Conservation (phyloP, 2,797 vertebrate genomes). For the Arrhamphus sclerolepis region DNA sequence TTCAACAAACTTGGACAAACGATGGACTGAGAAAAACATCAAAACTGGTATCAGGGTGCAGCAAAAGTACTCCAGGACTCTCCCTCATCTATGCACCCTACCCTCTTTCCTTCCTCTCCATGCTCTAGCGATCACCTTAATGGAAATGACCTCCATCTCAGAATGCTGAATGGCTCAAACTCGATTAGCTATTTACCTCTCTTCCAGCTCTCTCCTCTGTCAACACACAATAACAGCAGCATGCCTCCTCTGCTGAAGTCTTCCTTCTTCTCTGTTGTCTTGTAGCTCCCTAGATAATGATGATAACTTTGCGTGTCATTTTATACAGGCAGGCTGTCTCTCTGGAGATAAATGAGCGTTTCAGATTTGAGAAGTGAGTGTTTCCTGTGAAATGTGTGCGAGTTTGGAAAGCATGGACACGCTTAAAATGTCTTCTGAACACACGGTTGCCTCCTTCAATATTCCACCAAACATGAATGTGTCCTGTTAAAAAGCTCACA, state of each 20-base stretch:
- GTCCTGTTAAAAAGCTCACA: constrained; percentile 20
- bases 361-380: constrained; percentile 33
- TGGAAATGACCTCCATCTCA: constrained; percentile 63
- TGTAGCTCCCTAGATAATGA: constrained; percentile 6
- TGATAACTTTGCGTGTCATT: constrained; percentile 40
- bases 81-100: constrained; percentile 15
- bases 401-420: constrained; percentile 16
- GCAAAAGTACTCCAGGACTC: constrained; percentile 11
- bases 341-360: too few species aligned
- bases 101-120: constrained; percentile 13
- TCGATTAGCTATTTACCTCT: constrained; percentile 59
- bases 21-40: background rate
- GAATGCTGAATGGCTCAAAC: constrained; percentile 50
- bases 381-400: constrained; percentile 10
- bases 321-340: constrained; percentile 33
- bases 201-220: constrained; percentile 29
- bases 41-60: constrained; percentile 37
- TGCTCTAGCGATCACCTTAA: constrained; percentile 50
- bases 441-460: constrained; percentile 32
- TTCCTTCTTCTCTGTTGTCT: constrained; percentile 15
- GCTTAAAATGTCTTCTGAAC: background rate
- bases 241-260: constrained; percentile 7
- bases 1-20: too few species aligned
- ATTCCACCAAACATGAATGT: constrained; percentile 22
- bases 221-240: constrained; percentile 26